These are phyloP conservation scores for Seriola quinqueradiata DNA, from an alignment of 2,113 vertebrate species.

Conservation along the genomic window DNA sequence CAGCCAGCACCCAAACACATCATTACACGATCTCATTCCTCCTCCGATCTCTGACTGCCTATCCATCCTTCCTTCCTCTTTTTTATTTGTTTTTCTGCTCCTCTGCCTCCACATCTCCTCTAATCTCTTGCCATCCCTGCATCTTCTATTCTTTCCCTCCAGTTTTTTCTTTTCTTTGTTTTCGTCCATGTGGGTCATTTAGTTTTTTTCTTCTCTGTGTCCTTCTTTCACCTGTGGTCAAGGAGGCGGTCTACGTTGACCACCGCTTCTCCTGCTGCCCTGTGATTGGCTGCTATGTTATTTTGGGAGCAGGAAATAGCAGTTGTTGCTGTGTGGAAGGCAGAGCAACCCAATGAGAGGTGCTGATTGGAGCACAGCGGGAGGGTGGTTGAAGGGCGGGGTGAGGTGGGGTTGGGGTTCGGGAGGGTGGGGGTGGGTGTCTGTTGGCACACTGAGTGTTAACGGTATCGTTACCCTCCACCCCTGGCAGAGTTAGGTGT, in stretches of 20 bases:
- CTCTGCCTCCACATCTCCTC: conserved; percentile 7
- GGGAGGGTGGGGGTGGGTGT: conserved; percentile 14
- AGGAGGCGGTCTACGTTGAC: conserved; percentile 48
- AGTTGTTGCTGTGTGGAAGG: conserved; percentile 80
- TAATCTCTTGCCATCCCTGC: background rate
- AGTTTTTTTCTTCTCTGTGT: conserved; percentile 17
- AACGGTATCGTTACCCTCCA: conserved; percentile 79
- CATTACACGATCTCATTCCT: conserved; percentile 56
- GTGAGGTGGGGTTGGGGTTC: background rate
- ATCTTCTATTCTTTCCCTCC: background rate
- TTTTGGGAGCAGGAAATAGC: conserved; percentile 80
- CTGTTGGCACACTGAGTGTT: conserved; percentile 78
- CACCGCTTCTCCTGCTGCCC: conserved; percentile 27
- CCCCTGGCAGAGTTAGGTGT: conserved; percentile 78
- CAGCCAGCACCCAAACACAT: conserved; percentile 64
- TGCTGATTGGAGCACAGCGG: conserved; percentile 70
- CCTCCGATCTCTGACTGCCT: conserved; percentile 37
- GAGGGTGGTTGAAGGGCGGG: conserved; percentile 20
- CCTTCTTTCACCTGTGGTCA: conserved; percentile 60
- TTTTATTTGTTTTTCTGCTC: conserved; percentile 12
- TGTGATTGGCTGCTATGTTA: conserved; percentile 77
- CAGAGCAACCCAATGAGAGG: conserved; percentile 64
- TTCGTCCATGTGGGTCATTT: background rate
- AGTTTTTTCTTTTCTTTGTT: background rate
- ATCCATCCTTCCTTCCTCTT: conserved; percentile 6